Conservation (phyloP, 2,888 invertebrate genomes). For the Oxyteleia sp. region DNA sequence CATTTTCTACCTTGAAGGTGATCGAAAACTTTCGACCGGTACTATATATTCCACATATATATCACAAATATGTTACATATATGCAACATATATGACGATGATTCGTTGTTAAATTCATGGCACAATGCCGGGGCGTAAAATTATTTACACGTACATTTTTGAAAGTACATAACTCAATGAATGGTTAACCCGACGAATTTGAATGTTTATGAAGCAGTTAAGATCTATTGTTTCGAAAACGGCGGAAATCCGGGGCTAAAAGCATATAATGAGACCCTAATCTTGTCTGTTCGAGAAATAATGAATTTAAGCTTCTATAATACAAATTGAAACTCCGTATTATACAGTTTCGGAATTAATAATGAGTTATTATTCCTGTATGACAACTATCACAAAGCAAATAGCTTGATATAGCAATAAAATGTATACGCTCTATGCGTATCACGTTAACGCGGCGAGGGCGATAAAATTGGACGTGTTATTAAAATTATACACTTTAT, state of each 20-base stretch:
- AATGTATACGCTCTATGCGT: slow-evolving; percentile 53
- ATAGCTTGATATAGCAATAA: slow-evolving; percentile 51
- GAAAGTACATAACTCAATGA: slow-evolving; percentile 50
- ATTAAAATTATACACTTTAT: slow-evolving; percentile 63
- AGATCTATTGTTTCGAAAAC: slow-evolving; percentile 74
- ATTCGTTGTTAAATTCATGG: slow-evolving; percentile 49
- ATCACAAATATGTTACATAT: too few species aligned
- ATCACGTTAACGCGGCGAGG: slow-evolving; percentile 39
- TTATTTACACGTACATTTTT: slow-evolving; percentile 60
- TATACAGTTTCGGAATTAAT: slow-evolving; percentile 70
- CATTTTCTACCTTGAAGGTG: too few species aligned
- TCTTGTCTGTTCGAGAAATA: slow-evolving; percentile 73
- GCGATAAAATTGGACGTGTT: slow-evolving; percentile 61
- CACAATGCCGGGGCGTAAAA: slow-evolving; percentile 31
- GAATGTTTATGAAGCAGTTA: slow-evolving; percentile 73
- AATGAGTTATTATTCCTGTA: slow-evolving; percentile 69
- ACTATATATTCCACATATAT: too few species aligned
- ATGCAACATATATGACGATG: slow-evolving; percentile 52
- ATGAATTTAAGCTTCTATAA: slow-evolving; percentile 71
- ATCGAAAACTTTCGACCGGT: too few species aligned
- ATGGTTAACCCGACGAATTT: slow-evolving; percentile 63
- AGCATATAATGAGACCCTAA: slow-evolving; percentile 74
- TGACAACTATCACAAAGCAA: slow-evolving; percentile 65
- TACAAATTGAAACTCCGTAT: slow-evolving; percentile 70
- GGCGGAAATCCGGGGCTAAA: slow-evolving; percentile 75